Conservation (phyloP, 1,140 invertebrate species). For the Drosophila repleta region DNA sequence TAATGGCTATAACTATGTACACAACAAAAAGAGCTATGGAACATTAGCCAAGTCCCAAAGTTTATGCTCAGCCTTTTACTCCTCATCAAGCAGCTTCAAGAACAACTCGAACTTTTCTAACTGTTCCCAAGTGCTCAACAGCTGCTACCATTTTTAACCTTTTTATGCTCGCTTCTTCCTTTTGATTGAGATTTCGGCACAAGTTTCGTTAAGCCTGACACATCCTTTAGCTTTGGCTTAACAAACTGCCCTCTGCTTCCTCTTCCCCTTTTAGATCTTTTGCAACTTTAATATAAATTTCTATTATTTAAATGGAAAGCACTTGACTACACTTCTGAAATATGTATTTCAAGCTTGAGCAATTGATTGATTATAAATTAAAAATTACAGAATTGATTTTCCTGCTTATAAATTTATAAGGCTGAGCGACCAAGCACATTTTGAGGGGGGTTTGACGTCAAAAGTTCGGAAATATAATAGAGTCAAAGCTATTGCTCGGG, state of each 20-base stretch:
- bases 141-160: slow-evolving; percentile 22
- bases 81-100: slow-evolving; percentile 9
- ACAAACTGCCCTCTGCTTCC: background rate
- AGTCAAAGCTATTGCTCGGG: too few species aligned
- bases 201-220: slow-evolving; percentile 9
- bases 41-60: slow-evolving; percentile 43
- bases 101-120: slow-evolving; percentile 7
- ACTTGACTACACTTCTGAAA: too few species aligned
- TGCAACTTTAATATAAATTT: too few species aligned
- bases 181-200: slow-evolving; percentile 12
- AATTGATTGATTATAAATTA: too few species aligned
- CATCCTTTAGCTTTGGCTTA: background rate
- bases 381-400: too few species aligned
- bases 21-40: slow-evolving; percentile 23
- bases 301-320: too few species aligned
- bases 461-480: too few species aligned
- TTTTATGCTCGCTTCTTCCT: slow-evolving; percentile 1
- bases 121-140: slow-evolving; percentile 10
- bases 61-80: background rate
- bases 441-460: too few species aligned
- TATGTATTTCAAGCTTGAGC: too few species aligned
- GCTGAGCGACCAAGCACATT: too few species aligned
- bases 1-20: slow-evolving; percentile 3
- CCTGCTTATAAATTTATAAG: too few species aligned
- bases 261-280: too few species aligned